These are phyloP conservation scores for Rhineura floridana DNA, from an alignment of 2,113 vertebrate species.

Conservation along the genomic window DNA sequence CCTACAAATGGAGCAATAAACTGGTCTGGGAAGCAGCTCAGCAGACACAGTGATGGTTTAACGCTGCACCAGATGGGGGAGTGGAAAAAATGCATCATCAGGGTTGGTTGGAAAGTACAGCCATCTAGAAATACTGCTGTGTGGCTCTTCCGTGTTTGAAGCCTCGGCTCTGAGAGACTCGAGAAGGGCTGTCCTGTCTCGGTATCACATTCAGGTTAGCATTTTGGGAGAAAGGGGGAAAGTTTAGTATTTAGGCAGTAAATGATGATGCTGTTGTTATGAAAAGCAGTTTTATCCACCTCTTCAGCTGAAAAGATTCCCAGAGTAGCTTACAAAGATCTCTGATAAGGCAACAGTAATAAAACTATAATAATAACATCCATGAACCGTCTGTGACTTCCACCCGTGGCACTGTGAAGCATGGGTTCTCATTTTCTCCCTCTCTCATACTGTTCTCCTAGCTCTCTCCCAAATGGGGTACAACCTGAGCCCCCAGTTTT, in stretches of 20 bases:
- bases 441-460: slow-evolving; percentile 55
- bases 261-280: neutral
- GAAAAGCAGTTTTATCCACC: neutral
- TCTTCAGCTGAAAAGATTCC: neutral
- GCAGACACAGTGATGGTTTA: neutral
- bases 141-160: neutral
- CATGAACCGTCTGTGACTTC: neutral
- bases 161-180: neutral
- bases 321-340: neutral
- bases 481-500: slow-evolving; percentile 93
- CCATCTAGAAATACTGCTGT: neutral
- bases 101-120: neutral
- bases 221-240: neutral
- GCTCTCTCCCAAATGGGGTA: slow-evolving; percentile 96
- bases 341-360: too few relatives aligned
- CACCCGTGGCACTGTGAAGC: fast-evolving
- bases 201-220: neutral
- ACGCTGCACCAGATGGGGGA: neutral
- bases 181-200: neutral
- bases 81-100: neutral
- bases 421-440: fast-evolving
- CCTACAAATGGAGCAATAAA: neutral
- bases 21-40: neutral
- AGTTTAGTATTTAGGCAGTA: neutral
- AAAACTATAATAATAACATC: neutral